Base-by-base conservation (phyloP, 1,140 invertebrate species). In the Drosophila grimshawi region DNA sequence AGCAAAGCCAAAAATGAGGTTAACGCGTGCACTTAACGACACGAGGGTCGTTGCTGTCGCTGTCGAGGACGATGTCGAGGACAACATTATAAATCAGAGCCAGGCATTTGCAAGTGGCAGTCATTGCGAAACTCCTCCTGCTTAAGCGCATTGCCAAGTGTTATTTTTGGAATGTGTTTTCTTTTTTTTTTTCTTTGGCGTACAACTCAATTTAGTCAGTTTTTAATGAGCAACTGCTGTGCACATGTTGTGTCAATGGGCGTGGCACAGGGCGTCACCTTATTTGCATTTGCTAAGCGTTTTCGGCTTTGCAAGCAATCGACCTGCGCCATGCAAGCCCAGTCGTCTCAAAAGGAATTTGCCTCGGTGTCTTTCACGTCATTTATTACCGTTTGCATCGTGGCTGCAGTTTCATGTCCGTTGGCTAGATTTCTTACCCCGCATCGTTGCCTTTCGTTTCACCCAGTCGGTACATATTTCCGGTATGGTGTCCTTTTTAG, bases 81-180 rank as follows among this genome's bases (percentile, higher is more conserved):
- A 88, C 85, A 89, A 88, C 83, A 89, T 88, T 88, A 88, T 88
- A 88, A 88, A 88, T 88, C 83, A 73, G 78, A 76, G 77, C 65
- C 83, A 88, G 83, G 83, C 83, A 88, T 89, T 88, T 88, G 85
- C 83, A 83, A 88, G 85, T 88, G 83, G 83, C 83, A 86, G 80
- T 78, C 76, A 59, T 73, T 73, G 63, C 39, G 51, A 41, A 68
- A 73, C 64, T 74, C 57, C 43, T 30, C 37, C 59, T 48, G 56
- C 27, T 62, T 71, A 75, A 82, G 81, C 60, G 66, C 72, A 68
- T 72, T 83, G 63, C 76, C 57, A 55, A 64, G 74, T 76, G 71
- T 65, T 72, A 68, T 66, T 74, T 83, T 80, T 29, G 66, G 52
- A 66, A 76, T 88, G 79, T 19, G 19, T 19, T 19, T 19, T 19